Evolutionary conservation across 2,113 vertebrate species (phyloP).

Genomic region (Prietella phreatophila): DNA sequence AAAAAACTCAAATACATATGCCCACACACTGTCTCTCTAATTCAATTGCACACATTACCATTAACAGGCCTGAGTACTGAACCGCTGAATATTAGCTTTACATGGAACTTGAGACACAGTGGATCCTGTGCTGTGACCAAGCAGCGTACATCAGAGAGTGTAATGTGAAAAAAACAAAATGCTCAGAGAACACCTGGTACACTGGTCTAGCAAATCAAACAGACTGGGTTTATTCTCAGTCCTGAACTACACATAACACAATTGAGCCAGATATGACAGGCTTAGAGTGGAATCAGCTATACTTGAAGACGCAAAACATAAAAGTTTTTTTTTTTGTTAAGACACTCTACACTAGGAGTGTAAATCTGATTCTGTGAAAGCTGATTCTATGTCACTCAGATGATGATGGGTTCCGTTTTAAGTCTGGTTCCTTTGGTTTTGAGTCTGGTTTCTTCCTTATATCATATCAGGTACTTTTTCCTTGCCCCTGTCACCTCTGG

Average conservation of each 20-base stretch:
- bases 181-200: background rate
- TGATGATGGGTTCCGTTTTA: no score
- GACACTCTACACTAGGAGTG: background rate
- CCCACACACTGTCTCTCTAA: background rate
- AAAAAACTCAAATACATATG: background rate
- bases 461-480: no score
- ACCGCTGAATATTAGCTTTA: background rate
- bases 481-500: no score
- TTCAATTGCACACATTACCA: slow-evolving; percentile 6
- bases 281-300: background rate
- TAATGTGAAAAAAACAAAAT: slow-evolving; percentile 7
- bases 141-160: background rate
- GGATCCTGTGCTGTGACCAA: background rate
- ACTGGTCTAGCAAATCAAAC: background rate
- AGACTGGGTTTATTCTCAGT: background rate
- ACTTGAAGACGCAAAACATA: background rate
- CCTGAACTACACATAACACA: background rate
- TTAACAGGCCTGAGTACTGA: background rate
- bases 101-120: background rate
- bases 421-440: no score
- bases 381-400: no score
- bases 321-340: background rate
- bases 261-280: background rate
- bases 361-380: no score
- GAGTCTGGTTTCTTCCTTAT: no score